Base-by-base conservation (phyloP, 2,797 vertebrate species). In the Acanthurus tractus region DNA sequence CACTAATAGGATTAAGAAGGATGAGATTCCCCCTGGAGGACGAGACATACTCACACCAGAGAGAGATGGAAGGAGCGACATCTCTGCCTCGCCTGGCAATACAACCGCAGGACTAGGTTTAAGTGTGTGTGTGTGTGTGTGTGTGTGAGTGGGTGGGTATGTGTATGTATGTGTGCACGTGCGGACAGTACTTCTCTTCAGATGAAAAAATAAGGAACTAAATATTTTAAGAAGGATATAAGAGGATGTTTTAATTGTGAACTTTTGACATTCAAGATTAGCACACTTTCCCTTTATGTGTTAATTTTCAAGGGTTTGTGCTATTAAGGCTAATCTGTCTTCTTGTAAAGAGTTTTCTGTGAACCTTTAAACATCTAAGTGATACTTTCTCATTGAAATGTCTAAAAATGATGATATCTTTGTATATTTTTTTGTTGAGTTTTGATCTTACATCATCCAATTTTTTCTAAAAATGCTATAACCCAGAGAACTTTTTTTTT, bases 1-100 rank as follows among this genome's bases (percentile, higher is more conserved):
- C 91, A 66, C 90, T 93, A 93, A 94, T 92, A 90, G 88, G 92
- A 95, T 94, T 94, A 94, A 89, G 84, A 93, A 76, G 88, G 84
- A 90, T 86, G 79, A 84, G 81, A 90, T 86, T 89, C 74, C 85
- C 90, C 91, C 91, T 67, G 83, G 89, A 92, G 89, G 89, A 93
- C 79, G 71, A 87, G 84, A 86, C 86, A 57, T 63, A 34, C 81
- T 88, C 82, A 83, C 88, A 91, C 89, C 89, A 86, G 66, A 92
- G 87, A 90, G 89, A 62, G 71, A 85, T 55, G 83, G 86, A 91
- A 54, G 82, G 58, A 88, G 71, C 54, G 73, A 88, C 86, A 77
- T 83, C 81, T 70, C 67, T 82, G 82, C 86, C 82, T 89, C 45
- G 78, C 68, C 81, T 80, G 56, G 75, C 73, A 89, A 89, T 55